Conservation (phyloP, 2,888 invertebrate genomes). For the Coleophora flavipennella region DNA sequence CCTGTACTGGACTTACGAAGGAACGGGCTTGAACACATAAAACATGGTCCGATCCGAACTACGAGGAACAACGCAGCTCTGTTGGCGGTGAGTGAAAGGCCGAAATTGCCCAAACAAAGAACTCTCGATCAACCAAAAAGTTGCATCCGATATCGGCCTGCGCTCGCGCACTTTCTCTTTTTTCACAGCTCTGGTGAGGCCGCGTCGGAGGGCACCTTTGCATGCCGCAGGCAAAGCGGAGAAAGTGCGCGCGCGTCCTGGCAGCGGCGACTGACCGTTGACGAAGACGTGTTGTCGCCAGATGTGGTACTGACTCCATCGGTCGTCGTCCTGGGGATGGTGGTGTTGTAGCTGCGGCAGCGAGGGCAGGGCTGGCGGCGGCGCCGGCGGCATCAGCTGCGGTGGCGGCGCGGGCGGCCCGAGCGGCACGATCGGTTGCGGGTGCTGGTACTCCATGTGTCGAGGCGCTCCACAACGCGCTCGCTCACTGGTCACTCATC, state of each 20-base stretch:
- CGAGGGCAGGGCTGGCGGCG: conserved; percentile 76
- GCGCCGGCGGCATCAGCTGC: conserved; percentile 70
- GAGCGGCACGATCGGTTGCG: conserved; percentile 67
- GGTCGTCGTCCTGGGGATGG: conserved; percentile 74
- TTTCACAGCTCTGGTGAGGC: conserved; percentile 30
- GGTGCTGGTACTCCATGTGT: conserved; percentile 67
- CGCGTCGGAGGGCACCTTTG: conserved; percentile 23
- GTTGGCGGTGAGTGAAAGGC: conserved; percentile 32
- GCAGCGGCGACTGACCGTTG: conserved; percentile 75
- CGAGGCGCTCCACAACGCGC: conserved; percentile 38
- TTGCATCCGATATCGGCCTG: conserved; percentile 37
- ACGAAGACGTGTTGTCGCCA: conserved; percentile 87
- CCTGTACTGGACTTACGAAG: background rate
- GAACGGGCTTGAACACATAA: too few species aligned
- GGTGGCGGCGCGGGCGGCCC: conserved; percentile 77
- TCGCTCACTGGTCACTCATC: conserved; percentile 56
- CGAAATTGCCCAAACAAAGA: conserved; percentile 43
- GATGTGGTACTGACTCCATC: conserved; percentile 84
- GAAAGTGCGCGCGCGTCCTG: conserved; percentile 42
- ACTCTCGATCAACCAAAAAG: conserved; percentile 47
- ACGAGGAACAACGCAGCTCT: background rate
- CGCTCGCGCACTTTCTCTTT: conserved; percentile 60
- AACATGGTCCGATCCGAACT: too few species aligned
- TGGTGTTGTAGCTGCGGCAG: conserved; percentile 76
- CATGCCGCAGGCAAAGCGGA: conserved; percentile 19